Conservation (phyloP, 2,888 invertebrate species). For the Perizoma flavofasciatum region DNA sequence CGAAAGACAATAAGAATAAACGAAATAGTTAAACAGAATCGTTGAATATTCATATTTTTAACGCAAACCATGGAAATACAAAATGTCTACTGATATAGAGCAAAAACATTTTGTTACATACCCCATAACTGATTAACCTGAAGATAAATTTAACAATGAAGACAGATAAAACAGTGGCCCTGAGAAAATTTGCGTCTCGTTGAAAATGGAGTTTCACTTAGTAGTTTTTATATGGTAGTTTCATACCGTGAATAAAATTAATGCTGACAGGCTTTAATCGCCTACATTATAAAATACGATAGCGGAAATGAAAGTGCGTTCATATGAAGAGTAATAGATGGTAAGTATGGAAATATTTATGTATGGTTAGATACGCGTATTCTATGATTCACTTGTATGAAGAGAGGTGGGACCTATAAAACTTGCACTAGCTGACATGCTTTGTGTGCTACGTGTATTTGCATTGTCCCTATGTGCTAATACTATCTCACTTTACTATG, state of each 20-base stretch:
- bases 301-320: conserved; percentile 39
- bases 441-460: no score
- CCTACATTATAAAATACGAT: conserved; percentile 30
- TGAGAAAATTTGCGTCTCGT: conserved; percentile 59
- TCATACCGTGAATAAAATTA: conserved; percentile 52
- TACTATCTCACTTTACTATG: no score
- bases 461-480: no score
- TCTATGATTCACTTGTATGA: neutral
- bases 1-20: no score
- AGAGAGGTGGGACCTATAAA: neutral
- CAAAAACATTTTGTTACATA: conserved; percentile 23
- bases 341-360: conserved; percentile 33
- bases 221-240: conserved; percentile 51
- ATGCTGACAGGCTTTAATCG: conserved; percentile 42
- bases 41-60: no score
- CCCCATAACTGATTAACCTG: conserved; percentile 38
- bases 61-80: neutral
- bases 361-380: neutral
- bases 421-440: neutral
- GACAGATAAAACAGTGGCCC: conserved; percentile 54
- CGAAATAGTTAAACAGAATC: no score
- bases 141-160: conserved; percentile 46
- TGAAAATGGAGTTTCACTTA: conserved; percentile 57
- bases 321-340: conserved; percentile 33
- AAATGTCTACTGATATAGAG: conserved; percentile 4